Conservation (phyloP, 2,888 invertebrate species). For the Eledona agricola region DNA sequence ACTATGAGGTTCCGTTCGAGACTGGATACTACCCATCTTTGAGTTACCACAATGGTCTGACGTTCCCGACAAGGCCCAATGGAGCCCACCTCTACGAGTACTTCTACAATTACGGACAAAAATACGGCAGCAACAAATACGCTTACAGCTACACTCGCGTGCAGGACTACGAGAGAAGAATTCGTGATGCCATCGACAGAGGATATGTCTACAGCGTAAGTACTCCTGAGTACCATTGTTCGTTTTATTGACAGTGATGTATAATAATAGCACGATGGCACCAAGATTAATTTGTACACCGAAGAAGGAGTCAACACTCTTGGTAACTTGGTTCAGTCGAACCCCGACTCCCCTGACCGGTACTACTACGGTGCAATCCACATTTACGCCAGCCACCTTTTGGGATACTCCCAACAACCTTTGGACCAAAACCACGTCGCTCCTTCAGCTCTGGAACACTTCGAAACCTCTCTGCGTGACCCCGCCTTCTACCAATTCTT, state of each 20-base stretch:
- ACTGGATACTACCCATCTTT: conserved; percentile 73
- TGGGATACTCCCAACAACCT: conserved; percentile 63
- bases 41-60: conserved; percentile 71
- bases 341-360: conserved; percentile 69
- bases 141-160: conserved; percentile 63
- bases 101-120: conserved; percentile 56
- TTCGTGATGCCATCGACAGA: conserved; percentile 67
- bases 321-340: conserved; percentile 72
- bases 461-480: conserved; percentile 72
- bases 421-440: conserved; percentile 61
- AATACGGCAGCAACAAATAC: conserved; percentile 60
- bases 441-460: conserved; percentile 71
- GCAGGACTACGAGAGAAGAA: conserved; percentile 64
- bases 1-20: conserved; percentile 65
- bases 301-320: conserved; percentile 72
- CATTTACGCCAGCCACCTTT: conserved; percentile 66
- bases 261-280: conserved; percentile 44
- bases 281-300: conserved; percentile 66
- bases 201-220: conserved; percentile 62
- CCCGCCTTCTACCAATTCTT: conserved; percentile 75
- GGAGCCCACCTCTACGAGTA: conserved; percentile 65
- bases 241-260: conserved; percentile 2
- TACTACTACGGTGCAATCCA: conserved; percentile 64
- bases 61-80: conserved; percentile 71
- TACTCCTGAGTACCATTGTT: conserved; percentile 16